phyloP scores from a whole-genome alignment of 1,140 invertebrate species.

The Dolichoris vasculosae region DNA sequence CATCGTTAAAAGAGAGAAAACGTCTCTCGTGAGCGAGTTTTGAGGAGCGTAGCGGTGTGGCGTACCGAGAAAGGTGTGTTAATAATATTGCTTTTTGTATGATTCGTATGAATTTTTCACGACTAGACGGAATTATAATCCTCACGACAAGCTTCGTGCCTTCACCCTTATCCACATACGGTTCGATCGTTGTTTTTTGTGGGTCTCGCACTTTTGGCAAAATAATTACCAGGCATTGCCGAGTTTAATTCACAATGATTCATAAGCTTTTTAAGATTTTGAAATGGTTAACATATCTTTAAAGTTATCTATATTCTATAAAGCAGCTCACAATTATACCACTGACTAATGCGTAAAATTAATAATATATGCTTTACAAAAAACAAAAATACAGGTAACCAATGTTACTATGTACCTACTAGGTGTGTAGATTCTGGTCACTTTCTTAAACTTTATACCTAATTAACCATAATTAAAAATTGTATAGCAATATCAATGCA shows the following conservation, averaged over 20 bases:
- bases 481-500: too few relatives aligned
- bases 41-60: neutral
- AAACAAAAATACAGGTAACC: constrained; percentile 30
- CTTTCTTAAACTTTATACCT: neutral
- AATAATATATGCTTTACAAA: constrained; percentile 22
- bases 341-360: constrained; percentile 34
- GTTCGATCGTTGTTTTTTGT: neutral
- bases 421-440: neutral
- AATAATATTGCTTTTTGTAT: neutral
- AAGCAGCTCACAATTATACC: neutral
- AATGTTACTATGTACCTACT: too few relatives aligned
- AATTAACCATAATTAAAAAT: neutral
- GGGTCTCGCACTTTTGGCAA: neutral
- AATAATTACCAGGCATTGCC: neutral
- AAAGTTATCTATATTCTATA: too few relatives aligned
- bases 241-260: neutral
- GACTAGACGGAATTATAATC: neutral
- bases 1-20: constrained; percentile 28
- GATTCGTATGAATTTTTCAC: neutral
- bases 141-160: neutral
- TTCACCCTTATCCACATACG: neutral
- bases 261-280: neutral
- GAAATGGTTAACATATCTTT: neutral
- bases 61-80: constrained; percentile 17
- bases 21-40: neutral